Evolutionary conservation across 2,113 vertebrate genomes (phyloP).

Genomic region (Ranitomeya imitator): DNA sequence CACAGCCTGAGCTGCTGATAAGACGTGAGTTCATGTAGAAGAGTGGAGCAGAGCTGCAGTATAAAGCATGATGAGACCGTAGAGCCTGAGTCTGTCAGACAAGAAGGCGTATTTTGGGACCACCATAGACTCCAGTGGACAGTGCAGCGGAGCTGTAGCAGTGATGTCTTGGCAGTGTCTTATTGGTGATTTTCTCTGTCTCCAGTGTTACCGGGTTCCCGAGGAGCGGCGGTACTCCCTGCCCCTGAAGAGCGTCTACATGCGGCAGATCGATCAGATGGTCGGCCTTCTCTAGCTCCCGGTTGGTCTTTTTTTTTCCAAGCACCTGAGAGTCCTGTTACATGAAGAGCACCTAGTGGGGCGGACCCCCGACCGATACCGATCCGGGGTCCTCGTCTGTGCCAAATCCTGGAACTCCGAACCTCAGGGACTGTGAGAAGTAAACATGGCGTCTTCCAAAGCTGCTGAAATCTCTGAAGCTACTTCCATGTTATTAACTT

Average conservation of each 20-base stretch:
- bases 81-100: too few species aligned
- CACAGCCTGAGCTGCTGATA: too few species aligned
- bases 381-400: not conserved
- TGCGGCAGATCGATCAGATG: slow-evolving; percentile 98
- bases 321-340: not conserved
- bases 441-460: slow-evolving; percentile 28
- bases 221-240: slow-evolving; percentile 88
- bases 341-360: not conserved
- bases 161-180: not conserved
- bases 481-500: not conserved
- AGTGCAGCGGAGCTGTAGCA: too few species aligned
- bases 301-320: not conserved
- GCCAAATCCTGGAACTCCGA: not conserved
- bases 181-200: not conserved
- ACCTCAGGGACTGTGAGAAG: slow-evolving; percentile 40
- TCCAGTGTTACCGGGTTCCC: slow-evolving; percentile 89
- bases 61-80: not conserved
- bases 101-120: too few species aligned
- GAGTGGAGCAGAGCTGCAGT: not conserved
- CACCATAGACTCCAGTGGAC: too few species aligned
- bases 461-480: not conserved
- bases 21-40: too few species aligned
- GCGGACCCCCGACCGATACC: not conserved
- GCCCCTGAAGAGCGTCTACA: slow-evolving; percentile 94
- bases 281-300: slow-evolving; percentile 86